Conservation (phyloP, 1,140 invertebrate genomes). For the Solenopsis fugax region DNA sequence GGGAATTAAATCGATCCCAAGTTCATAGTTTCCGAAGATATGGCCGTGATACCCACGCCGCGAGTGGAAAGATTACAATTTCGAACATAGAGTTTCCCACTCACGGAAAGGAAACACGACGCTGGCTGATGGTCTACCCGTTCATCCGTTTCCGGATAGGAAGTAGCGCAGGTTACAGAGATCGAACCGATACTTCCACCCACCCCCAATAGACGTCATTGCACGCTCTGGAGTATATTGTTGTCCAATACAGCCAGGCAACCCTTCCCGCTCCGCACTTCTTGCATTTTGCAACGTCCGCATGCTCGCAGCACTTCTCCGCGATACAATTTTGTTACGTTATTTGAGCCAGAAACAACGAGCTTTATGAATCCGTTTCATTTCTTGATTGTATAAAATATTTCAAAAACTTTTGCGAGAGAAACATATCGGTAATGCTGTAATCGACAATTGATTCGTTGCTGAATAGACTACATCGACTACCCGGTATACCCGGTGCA, state of each 20-base stretch:
- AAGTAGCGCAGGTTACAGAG: constrained; percentile 62
- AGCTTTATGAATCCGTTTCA: background rate
- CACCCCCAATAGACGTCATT: constrained; percentile 68
- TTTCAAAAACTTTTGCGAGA: background rate
- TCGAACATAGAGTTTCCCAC: constrained; percentile 52
- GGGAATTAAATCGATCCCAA: constrained; percentile 59
- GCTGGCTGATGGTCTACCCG: constrained; percentile 62
- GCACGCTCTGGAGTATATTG: constrained; percentile 58
- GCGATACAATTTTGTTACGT: constrained; percentile 22
- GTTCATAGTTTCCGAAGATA: constrained; percentile 56
- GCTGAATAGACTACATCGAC: background rate
- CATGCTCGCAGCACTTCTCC: background rate
- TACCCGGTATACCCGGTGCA: background rate
- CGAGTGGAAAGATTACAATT: constrained; percentile 55
- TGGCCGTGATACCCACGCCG: background rate
- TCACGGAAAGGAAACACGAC: constrained; percentile 68
- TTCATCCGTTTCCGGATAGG: constrained; percentile 72
- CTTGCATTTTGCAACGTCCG: constrained; percentile 46
- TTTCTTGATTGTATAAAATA: constrained; percentile 18
- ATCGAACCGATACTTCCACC: constrained; percentile 55
- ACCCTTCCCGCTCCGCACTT: background rate
- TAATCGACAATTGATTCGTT: background rate
- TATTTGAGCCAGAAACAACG: background rate
- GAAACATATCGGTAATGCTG: background rate
- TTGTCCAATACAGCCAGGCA: constrained; percentile 6